Conservation (phyloP, 2,888 invertebrate species). For the Myathropa florea region DNA sequence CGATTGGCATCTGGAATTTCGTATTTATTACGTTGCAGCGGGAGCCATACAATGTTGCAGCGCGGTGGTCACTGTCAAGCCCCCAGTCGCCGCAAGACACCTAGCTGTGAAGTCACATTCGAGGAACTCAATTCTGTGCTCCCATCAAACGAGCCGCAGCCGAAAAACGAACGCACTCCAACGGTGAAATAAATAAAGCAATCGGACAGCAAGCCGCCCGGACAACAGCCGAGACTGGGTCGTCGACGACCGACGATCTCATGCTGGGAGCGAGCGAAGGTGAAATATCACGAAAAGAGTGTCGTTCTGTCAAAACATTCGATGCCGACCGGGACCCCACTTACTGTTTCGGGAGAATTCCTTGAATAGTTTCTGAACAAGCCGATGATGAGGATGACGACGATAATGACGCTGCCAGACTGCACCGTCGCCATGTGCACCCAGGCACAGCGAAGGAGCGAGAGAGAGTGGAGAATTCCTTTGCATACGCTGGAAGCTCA, state of each 20-base stretch:
- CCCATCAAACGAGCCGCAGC: slow-evolving; percentile 59
- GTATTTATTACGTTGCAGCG: slow-evolving; percentile 57
- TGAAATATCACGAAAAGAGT: slow-evolving; percentile 70
- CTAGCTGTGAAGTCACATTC: slow-evolving; percentile 65
- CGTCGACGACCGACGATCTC: slow-evolving; percentile 32
- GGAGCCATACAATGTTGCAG: slow-evolving; percentile 18
- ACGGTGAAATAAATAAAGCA: slow-evolving; percentile 67
- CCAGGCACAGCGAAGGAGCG: too few relatives aligned
- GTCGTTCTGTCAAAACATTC: slow-evolving; percentile 71
- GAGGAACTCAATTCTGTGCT: slow-evolving; percentile 64
- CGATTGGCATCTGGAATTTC: slow-evolving; percentile 34
- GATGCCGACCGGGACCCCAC: slow-evolving; percentile 62
- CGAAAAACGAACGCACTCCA: slow-evolving; percentile 38
- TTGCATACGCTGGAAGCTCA: slow-evolving; percentile 37
- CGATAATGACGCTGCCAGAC: slow-evolving; percentile 5
- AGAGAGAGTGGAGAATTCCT: slow-evolving; percentile 24
- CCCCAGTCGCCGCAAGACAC: slow-evolving; percentile 50
- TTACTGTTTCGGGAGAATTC: slow-evolving; percentile 66
- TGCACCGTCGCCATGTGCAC: slow-evolving; percentile 2
- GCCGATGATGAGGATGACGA: slow-evolving; percentile 22
- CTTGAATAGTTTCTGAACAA: slow-evolving; percentile 64
- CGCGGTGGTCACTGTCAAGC: slow-evolving; percentile 60
- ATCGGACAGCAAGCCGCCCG: slow-evolving; percentile 37
- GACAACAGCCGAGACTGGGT: not conserved
- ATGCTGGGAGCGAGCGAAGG: slow-evolving; percentile 66